These are phyloP conservation scores for Cyclopterus lumpus DNA, from an alignment of 2,797 vertebrate genomes.

Conservation along the genomic window DNA sequence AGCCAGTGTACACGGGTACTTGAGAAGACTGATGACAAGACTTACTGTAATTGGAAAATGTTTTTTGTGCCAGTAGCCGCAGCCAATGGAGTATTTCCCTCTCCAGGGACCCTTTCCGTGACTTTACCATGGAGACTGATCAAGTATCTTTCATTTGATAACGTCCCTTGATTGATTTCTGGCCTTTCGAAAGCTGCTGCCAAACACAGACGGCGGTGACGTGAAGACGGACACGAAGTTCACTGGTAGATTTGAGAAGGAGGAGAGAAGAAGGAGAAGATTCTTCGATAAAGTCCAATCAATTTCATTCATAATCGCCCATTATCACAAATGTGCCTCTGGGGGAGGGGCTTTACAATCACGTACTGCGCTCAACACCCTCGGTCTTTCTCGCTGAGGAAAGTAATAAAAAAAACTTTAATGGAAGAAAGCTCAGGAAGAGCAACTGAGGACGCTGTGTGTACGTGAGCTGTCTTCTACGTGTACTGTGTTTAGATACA, in stretches of 20 bases:
- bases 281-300: slow-evolving; percentile 24
- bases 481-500: slow-evolving; percentile 57
- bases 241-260: slow-evolving; percentile 7
- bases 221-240: slow-evolving; percentile 44
- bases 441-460: slow-evolving; percentile 13
- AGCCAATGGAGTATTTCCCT: slow-evolving; percentile 26
- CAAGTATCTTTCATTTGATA: slow-evolving; percentile 38
- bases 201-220: neutral
- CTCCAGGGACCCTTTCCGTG: slow-evolving; percentile 24
- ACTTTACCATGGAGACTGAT: slow-evolving; percentile 52
- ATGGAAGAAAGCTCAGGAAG: neutral
- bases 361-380: neutral
- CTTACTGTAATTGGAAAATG: slow-evolving; percentile 59
- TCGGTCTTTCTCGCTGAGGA: neutral
- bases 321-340: neutral
- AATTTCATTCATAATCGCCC: neutral
- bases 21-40: slow-evolving; percentile 65
- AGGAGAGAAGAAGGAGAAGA: slow-evolving; percentile 8
- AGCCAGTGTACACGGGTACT: slow-evolving; percentile 54
- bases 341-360: neutral
- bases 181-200: slow-evolving; percentile 28
- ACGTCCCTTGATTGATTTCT: slow-evolving; percentile 39
- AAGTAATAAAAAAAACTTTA: neutral
- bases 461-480: slow-evolving; percentile 14
- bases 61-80: slow-evolving; percentile 52